A percentile compares a stretch with the other conserved stretches of the same genome.
Conservation (phyloP, 2,797 vertebrate species). For the Paramormyrops hopkinsi region DNA sequence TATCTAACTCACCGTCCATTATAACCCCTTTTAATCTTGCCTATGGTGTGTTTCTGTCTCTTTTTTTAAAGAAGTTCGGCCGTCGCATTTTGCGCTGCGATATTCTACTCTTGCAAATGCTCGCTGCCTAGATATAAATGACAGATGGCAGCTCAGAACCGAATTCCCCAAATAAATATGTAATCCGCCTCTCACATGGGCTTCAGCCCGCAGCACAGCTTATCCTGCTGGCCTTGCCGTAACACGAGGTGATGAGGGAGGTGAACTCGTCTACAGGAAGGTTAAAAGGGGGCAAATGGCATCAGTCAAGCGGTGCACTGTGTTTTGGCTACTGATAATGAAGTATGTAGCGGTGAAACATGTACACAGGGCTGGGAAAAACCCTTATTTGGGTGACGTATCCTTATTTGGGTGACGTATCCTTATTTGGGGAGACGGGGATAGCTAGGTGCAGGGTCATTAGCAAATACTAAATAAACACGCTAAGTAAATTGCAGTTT, state of each 20-base stretch:
- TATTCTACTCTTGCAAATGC: slow-evolving; percentile 34
- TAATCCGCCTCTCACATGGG: slow-evolving; percentile 64
- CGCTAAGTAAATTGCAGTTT: background rate
- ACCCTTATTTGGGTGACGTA: background rate
- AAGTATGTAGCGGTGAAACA: background rate
- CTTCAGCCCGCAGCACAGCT: slow-evolving; percentile 44
- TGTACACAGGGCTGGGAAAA: background rate
- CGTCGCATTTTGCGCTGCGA: background rate
- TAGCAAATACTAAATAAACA: background rate
- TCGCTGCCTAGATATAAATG: slow-evolving; percentile 32
- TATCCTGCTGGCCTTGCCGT: slow-evolving; percentile 45
- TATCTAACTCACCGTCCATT: background rate
- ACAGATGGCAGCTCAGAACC: slow-evolving; percentile 62
- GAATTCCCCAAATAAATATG: slow-evolving; percentile 59
- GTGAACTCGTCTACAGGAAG: background rate
- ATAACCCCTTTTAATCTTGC: background rate
- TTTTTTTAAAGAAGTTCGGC: background rate
- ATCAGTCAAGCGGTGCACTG: background rate
- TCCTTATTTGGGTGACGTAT: background rate
- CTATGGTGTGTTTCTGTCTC: background rate
- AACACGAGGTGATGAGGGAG: slow-evolving; percentile 13
- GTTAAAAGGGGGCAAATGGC: background rate
- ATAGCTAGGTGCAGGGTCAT: background rate
- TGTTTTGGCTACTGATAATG: background rate
- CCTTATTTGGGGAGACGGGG: background rate